Evolutionary conservation across 2,797 vertebrate genomes (phyloP).

Genomic region (Pangasius larnaudii): DNA sequence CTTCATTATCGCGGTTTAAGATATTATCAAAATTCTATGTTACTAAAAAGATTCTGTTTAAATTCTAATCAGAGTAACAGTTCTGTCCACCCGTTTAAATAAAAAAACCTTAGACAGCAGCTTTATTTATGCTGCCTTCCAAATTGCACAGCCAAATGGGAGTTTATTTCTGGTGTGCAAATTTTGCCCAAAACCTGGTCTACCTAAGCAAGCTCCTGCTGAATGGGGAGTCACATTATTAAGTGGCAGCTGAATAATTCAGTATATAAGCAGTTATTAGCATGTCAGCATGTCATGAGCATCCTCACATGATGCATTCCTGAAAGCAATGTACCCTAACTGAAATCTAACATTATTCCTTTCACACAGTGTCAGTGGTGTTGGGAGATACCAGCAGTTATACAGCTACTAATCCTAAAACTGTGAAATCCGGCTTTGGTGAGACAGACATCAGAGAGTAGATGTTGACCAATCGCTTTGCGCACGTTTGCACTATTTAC

Average conservation of each 20-base stretch:
- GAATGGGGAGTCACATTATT: background rate
- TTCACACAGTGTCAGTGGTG: slow-evolving; percentile 19
- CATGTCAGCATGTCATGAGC: background rate
- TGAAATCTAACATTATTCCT: background rate
- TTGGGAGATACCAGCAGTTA: slow-evolving; percentile 18
- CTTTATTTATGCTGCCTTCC: background rate
- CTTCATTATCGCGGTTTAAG: background rate
- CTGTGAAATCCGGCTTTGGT: slow-evolving; percentile 46
- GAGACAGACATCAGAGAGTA: slow-evolving; percentile 60
- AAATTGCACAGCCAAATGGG: background rate
- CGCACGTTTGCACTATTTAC: slow-evolving; percentile 67
- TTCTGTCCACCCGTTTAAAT: background rate
- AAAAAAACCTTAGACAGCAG: background rate
- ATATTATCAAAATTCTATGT: background rate
- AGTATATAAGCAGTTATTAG: background rate
- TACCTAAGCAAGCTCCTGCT: background rate
- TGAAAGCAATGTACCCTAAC: background rate
- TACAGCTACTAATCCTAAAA: slow-evolving; percentile 29
- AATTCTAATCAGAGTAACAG: background rate
- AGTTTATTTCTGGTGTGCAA: background rate
- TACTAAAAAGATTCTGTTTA: background rate
- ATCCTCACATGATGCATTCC: background rate
- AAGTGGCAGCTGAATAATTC: slow-evolving; percentile 10
- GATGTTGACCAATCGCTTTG: slow-evolving; percentile 64
- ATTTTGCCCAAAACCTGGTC: background rate